Conservation (phyloP, 2,113 vertebrate genomes). For the Lagopus leucura region DNA sequence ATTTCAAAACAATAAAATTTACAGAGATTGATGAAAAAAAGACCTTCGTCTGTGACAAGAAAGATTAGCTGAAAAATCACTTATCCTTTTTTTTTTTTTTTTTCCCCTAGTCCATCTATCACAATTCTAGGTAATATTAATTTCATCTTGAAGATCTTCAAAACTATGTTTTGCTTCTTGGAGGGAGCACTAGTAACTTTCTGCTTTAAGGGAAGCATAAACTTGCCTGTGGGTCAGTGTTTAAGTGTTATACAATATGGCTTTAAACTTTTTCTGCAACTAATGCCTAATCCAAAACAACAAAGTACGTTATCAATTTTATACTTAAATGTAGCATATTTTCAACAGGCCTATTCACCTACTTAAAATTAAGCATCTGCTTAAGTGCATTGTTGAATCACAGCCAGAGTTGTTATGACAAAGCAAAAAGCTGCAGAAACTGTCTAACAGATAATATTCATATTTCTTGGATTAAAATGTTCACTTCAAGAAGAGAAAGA, state of each 20-base stretch:
- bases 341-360: conserved; percentile 44
- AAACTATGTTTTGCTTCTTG: not conserved
- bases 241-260: conserved; percentile 37
- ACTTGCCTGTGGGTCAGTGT: not conserved
- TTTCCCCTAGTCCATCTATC: not conserved
- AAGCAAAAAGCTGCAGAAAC: not conserved
- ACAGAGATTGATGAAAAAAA: not conserved
- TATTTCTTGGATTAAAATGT: not conserved
- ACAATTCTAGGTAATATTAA: not conserved
- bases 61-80: not conserved
- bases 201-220: not conserved
- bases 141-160: not conserved
- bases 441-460: not conserved
- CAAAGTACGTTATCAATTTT: conserved; percentile 50
- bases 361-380: conserved; percentile 52
- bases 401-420: conserved; percentile 29
- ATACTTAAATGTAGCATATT: conserved; percentile 32
- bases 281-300: conserved; percentile 46
- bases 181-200: not conserved
- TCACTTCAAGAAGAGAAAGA: conserved; percentile 11
- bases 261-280: conserved; percentile 52
- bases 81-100: not conserved
- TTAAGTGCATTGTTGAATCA: conserved; percentile 59
- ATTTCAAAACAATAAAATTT: not conserved
- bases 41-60: not conserved